phyloP scores from a whole-genome alignment of 2,888 invertebrate species.

The Pandemis cinnamomeana region DNA sequence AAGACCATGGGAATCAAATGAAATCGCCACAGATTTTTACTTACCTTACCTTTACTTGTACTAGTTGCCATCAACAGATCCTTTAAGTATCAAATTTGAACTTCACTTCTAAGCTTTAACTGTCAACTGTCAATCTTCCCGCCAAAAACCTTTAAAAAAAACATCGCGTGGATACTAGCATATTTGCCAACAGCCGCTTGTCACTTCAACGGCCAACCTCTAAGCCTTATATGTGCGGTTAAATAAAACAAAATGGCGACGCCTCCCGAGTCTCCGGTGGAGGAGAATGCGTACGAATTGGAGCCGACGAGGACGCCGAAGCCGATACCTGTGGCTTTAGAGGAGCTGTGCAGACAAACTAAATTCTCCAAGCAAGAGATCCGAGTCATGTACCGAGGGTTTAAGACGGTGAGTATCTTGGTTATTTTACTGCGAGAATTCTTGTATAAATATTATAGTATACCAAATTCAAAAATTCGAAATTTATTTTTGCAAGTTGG shows the following conservation, averaged over 20 bases:
- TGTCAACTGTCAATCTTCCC: neutral
- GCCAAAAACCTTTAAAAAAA: neutral
- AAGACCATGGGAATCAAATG: neutral
- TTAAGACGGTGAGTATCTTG: constrained; percentile 92
- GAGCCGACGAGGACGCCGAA: constrained; percentile 92
- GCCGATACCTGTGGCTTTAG: constrained; percentile 93
- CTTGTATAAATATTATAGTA: too few species aligned
- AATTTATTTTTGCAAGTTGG: too few species aligned
- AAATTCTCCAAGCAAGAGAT: constrained; percentile 98
- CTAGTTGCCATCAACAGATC: too few species aligned
- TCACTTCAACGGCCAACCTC: neutral
- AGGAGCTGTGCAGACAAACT: constrained; percentile 95
- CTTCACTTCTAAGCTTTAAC: neutral
- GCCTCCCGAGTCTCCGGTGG: constrained; percentile 93
- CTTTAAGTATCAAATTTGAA: too few species aligned
- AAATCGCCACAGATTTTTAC: too few species aligned
- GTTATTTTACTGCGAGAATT: neutral
- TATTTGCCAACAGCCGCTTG: neutral
- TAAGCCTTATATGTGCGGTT: neutral
- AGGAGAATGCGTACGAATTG: constrained; percentile 94
- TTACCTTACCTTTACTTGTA: too few species aligned
- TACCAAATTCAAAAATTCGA: too few species aligned
- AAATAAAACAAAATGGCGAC: constrained; percentile 87
- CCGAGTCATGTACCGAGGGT: constrained; percentile 98
- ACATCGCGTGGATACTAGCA: neutral